Percentiles rank a stretch among this genome's conserved stretches.
Evolutionary conservation across 2,888 invertebrate species (phyloP).

Genomic region (Drosophila nigritarsus): DNA sequence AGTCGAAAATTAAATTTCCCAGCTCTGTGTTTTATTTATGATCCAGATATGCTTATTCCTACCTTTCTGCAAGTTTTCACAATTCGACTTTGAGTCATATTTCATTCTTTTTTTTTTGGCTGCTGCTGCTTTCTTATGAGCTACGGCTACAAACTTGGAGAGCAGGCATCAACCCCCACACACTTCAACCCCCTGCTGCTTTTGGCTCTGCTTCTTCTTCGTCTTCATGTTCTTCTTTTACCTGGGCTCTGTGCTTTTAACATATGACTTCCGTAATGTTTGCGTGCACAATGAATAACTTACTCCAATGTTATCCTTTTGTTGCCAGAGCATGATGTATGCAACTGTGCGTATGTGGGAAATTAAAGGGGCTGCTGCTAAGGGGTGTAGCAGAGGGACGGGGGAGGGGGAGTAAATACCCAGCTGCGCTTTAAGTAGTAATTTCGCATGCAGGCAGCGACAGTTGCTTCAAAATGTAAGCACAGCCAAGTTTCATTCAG

Average conservation of each 20-base stretch:
- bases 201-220: conserved; percentile 26
- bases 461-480: conserved; percentile 78
- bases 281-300: conserved; percentile 82
- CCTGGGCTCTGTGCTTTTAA: conserved; percentile 71
- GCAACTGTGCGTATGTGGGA: conserved; percentile 53
- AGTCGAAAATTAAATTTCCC: conserved; percentile 81
- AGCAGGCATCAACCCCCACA: not conserved
- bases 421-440: conserved; percentile 81
- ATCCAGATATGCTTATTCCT: conserved; percentile 81
- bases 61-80: conserved; percentile 82
- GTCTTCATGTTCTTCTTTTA: conserved; percentile 20
- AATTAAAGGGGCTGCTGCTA: not conserved
- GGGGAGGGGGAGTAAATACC: conserved; percentile 31
- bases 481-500: conserved; percentile 61
- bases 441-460: conserved; percentile 76
- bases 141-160: conserved; percentile 61
- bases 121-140: conserved; percentile 22
- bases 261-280: conserved; percentile 82
- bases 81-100: conserved; percentile 81
- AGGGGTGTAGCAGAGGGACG: not conserved
- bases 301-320: conserved; percentile 80
- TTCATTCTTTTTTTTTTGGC: conserved; percentile 59
- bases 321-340: conserved; percentile 63
- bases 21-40: conserved; percentile 79
- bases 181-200: conserved; percentile 39